Base-by-base conservation (phyloP, 92 coral and sea anemone genomes). In the Siderastrea siderea region DNA sequence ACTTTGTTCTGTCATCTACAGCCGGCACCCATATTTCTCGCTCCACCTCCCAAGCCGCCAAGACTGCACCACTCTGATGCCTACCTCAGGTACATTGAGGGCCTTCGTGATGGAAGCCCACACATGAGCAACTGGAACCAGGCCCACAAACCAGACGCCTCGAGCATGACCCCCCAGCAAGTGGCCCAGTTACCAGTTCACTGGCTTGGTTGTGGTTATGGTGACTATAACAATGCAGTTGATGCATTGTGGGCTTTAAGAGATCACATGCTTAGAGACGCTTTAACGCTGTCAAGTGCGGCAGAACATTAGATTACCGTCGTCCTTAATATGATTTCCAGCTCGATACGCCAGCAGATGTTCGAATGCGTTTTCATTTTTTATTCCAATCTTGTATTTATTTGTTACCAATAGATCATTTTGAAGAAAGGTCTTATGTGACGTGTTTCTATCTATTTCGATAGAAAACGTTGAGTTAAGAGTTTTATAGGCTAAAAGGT, bases 51-150 rank as follows among this genome's bases (percentile, higher is more conserved):
- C 54, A 96, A 94, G 77, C 99, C 98, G 14, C 99, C 95, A 68
- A 90, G 96, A 77, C 90, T 97, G 43, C 98, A 95, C 59, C 99
- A 97, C 79, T 97, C 99, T 26, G 99, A 97, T 46, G 99, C 99
- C n/a, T 97, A 97, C 74, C 94, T 97, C 76, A 95, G 98, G 84
- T 98, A 98, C 91, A 98, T 98, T 64, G 99, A 98, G 84, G 99
- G 99, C 14, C 94, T 98, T 75, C 99, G 99, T 51, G 99, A 98
- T 61, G 99, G 99, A 13, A 95, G 94, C 47, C 94, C 97, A 14
- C 99, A 96, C 90, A 92, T 98, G 96, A 98, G 98, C 76, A 95
- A 98, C 91, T 98, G 99, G 99, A 96, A 88, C 78, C 96, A 95
- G 82, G 94, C 98, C 14, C 93, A 90, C 45, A 96, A 98, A 91